phyloP scores from a whole-genome alignment of 2,888 invertebrate species.

The Thecophora atra region DNA sequence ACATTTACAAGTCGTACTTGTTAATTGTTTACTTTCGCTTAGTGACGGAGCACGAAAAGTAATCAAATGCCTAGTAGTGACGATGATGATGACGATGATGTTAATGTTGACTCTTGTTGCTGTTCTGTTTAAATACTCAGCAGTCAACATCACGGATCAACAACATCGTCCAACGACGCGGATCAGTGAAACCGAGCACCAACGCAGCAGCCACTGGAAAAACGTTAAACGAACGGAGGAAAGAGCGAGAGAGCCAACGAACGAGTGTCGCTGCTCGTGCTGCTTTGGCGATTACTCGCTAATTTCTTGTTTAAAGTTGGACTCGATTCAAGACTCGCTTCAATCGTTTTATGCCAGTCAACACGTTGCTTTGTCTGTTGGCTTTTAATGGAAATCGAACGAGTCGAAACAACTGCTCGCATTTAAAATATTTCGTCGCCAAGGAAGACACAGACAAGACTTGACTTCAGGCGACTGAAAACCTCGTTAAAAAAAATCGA shows the following conservation, averaged over 20 bases:
- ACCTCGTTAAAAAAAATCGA: neutral
- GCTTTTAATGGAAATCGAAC: too few relatives aligned
- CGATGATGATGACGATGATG: too few relatives aligned
- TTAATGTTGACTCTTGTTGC: neutral
- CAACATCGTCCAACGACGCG: neutral
- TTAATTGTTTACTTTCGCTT: constrained; percentile 56
- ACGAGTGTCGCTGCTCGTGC: neutral
- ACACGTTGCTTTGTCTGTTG: too few relatives aligned
- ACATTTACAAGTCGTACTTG: neutral
- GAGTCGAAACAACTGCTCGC: too few relatives aligned
- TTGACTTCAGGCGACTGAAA: neutral
- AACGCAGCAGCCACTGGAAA: neutral
- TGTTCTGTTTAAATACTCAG: neutral
- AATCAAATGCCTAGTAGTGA: neutral
- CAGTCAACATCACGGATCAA: constrained; percentile 9
- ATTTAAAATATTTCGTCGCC: too few relatives aligned
- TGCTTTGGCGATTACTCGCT: neutral
- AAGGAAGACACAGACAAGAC: too few relatives aligned
- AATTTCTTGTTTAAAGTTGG: constrained; percentile 9
- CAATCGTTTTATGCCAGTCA: too few relatives aligned
- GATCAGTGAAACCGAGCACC: neutral
- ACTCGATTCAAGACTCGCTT: neutral
- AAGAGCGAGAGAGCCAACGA: too few relatives aligned
- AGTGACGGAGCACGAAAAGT: constrained; percentile 48
- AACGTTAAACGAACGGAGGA: too few relatives aligned